Evolutionary conservation across 2,888 invertebrate species (phyloP).

Genomic region (Acleris emargana): DNA sequence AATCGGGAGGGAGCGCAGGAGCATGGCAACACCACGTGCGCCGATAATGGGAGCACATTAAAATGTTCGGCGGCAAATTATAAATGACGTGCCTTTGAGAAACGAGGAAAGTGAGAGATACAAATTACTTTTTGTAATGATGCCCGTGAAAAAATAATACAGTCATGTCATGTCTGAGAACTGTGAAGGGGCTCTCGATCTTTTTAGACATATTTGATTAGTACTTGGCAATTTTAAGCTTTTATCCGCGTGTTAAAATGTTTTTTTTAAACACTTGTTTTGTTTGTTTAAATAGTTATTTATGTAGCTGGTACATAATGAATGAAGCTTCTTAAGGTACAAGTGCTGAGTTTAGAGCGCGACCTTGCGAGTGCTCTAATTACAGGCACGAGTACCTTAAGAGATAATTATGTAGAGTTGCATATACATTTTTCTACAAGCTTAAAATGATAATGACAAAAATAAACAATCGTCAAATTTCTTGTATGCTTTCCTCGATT

Average conservation of each 20-base stretch:
- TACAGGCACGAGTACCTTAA: too few relatives aligned
- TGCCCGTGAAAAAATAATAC: constrained; percentile 25
- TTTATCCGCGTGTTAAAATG: background rate
- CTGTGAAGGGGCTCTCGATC: constrained; percentile 3
- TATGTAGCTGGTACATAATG: too few relatives aligned
- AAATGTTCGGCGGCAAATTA: constrained; percentile 64
- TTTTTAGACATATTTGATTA: constrained; percentile 3
- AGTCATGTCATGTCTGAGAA: constrained; percentile 16
- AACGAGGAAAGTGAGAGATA: constrained; percentile 52
- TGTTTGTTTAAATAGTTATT: too few relatives aligned
- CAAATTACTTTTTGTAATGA: constrained; percentile 59
- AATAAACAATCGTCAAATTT: too few relatives aligned
- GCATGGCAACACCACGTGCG: constrained; percentile 61
- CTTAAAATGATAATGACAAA: too few relatives aligned
- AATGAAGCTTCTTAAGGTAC: too few relatives aligned
- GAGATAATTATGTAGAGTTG: too few relatives aligned
- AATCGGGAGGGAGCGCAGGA: constrained; percentile 61
- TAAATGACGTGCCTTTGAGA: constrained; percentile 68
- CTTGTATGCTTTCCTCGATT: too few relatives aligned
- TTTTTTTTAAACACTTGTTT: too few relatives aligned
- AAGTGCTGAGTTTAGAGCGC: too few relatives aligned
- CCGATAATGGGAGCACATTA: constrained; percentile 78
- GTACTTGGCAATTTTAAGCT: background rate
- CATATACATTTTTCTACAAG: too few relatives aligned
- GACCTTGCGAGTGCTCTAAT: too few relatives aligned